These are phyloP conservation scores for Diplazon laetatorius DNA, from an alignment of 2,888 invertebrate genomes.

Conservation along the genomic window DNA sequence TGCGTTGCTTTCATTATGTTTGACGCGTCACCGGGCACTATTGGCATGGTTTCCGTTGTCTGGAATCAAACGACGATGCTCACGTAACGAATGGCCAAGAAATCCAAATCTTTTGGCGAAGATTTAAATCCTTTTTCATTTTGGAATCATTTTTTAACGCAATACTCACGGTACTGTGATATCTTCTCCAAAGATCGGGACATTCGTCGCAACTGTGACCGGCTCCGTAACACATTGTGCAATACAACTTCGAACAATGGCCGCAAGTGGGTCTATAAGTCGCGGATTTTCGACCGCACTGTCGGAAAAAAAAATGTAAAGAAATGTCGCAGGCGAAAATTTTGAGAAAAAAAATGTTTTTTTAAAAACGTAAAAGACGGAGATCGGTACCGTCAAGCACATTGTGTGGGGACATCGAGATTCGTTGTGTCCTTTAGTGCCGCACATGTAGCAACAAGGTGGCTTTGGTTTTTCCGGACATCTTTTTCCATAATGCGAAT, in stretches of 20 bases:
- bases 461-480: conserved; percentile 85
- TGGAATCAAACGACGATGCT: too few relatives aligned
- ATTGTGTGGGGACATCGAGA: conserved; percentile 88
- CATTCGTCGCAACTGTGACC: conserved; percentile 87
- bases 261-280: conserved; percentile 83
- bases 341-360: neutral
- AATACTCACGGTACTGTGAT: conserved; percentile 87
- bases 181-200: conserved; percentile 90
- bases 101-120: too few relatives aligned
- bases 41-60: conserved; percentile 75
- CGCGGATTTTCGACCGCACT: conserved; percentile 86
- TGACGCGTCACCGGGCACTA: conserved; percentile 70
- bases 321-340: too few relatives aligned
- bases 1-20: conserved; percentile 76
- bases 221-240: conserved; percentile 85
- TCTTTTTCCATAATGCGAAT: conserved; percentile 86
- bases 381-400: conserved; percentile 89
- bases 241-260: conserved; percentile 83
- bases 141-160: conserved; percentile 6
- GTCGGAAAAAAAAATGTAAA: conserved; percentile 75
- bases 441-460: conserved; percentile 87
- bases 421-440: conserved; percentile 86
- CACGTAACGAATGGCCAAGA: too few relatives aligned
- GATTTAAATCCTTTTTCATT: too few relatives aligned
- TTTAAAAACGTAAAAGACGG: conserved; percentile 71